Evolutionary conservation across 2,113 vertebrate species (phyloP).

Genomic region (Seriola quinqueradiata): DNA sequence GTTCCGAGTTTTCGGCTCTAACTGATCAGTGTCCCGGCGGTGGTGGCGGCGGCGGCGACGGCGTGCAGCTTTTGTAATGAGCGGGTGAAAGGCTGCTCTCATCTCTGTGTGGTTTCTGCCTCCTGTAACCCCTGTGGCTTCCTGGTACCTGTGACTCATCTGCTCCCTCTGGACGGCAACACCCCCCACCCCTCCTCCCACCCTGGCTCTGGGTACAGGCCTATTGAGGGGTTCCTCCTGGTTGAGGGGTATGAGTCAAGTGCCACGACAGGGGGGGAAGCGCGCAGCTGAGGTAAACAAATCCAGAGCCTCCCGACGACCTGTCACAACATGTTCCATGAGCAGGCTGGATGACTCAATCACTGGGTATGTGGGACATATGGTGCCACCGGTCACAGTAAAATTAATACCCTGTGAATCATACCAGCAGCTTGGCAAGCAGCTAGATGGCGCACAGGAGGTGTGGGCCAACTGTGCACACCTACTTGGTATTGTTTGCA

Average conservation of each 20-base stretch:
- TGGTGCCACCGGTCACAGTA: conserved; percentile 65
- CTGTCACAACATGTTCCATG: conserved; percentile 77
- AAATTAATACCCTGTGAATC: conserved; percentile 61
- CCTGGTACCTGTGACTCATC: conserved; percentile 72
- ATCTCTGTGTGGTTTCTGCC: conserved; percentile 35
- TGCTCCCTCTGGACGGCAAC: conserved; percentile 35
- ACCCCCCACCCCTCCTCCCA: conserved; percentile 22
- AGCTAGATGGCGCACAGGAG: conserved; percentile 43
- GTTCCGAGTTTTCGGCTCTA: background rate
- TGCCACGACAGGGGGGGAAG: conserved; percentile 49
- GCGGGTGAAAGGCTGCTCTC: conserved; percentile 35
- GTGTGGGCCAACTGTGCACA: background rate
- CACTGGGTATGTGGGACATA: conserved; percentile 67
- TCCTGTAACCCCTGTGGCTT: conserved; percentile 35
- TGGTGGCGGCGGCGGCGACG: background rate
- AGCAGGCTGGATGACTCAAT: conserved; percentile 69
- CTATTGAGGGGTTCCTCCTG: conserved; percentile 62
- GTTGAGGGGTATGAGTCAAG: conserved; percentile 72
- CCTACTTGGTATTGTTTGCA: background rate
- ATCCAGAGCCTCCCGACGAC: conserved; percentile 52
- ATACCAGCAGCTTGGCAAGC: conserved; percentile 24
- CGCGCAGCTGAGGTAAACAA: conserved; percentile 71
- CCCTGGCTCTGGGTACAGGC: conserved; percentile 23
- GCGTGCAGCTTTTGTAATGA: conserved; percentile 39
- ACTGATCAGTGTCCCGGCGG: background rate